These are phyloP conservation scores for Drosophila pruinosa DNA, from an alignment of 1,140 invertebrate genomes.

Conservation along the genomic window DNA sequence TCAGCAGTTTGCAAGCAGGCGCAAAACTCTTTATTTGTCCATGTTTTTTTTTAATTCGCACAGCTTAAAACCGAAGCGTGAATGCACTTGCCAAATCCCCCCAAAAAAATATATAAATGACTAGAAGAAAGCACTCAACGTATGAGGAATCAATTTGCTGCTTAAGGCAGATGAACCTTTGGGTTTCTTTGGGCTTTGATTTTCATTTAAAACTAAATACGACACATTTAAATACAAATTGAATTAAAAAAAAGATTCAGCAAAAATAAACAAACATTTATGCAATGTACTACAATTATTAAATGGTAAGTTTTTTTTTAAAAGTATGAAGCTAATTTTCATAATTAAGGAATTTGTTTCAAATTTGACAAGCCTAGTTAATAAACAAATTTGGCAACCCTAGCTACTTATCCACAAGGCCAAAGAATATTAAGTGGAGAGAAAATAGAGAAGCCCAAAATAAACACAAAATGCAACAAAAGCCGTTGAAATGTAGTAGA, in stretches of 20 bases:
- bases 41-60: constrained; percentile 10
- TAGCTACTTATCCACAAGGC: too few relatives aligned
- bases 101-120: neutral
- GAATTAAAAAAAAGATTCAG: neutral
- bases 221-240: too few relatives aligned
- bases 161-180: too few relatives aligned
- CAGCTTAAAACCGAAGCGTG: constrained; percentile 20
- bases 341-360: too few relatives aligned
- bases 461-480: constrained; percentile 38
- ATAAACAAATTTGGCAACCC: too few relatives aligned
- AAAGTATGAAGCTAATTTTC: too few relatives aligned
- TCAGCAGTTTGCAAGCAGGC: constrained; percentile 62
- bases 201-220: too few relatives aligned
- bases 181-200: too few relatives aligned
- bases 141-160: neutral
- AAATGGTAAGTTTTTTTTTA: too few relatives aligned
- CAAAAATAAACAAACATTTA: too few relatives aligned
- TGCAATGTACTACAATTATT: too few relatives aligned
- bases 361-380: too few relatives aligned
- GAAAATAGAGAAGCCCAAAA: neutral
- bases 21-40: constrained; percentile 25
- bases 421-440: constrained; percentile 20
- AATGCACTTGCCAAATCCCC: constrained; percentile 38
- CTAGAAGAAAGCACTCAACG: neutral
- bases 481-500: constrained; percentile 48